Base-by-base conservation (phyloP, 2,888 invertebrate genomes). In the Ennomos fuscantarius region DNA sequence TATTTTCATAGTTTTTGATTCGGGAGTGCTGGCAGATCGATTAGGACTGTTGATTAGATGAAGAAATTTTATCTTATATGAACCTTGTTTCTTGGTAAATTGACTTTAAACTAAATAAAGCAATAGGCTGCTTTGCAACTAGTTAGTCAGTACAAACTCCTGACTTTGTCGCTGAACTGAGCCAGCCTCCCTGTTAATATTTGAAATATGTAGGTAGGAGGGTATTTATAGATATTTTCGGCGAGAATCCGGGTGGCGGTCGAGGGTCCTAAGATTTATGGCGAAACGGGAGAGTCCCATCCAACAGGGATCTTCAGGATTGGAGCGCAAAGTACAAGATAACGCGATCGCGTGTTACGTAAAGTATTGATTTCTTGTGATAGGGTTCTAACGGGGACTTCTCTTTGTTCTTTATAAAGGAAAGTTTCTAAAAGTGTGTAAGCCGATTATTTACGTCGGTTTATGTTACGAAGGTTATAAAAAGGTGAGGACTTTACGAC, bases 201-300 rank as follows among this genome's bases (percentile, higher is more conserved):
- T 88, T 89, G 88, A 88, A 86, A 89, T 89, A 89, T 87, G 86
- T 85, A 86, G 81, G 83, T 89, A 89, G 83, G 85, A 78, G 83
- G 83, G 87, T 89, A 89, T 90, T 90, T 91, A 90, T 90, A 89
- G 90, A 91, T 89, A 88, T 90, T 90, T 89, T 89, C 86, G 86
- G 86, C 84, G 87, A 84, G 88, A 85, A 87, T 83, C 86, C 89
- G 91, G 90, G 89, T 87, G 90, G 89, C 87, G 89, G 88, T 82
- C 88, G 90, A 90, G 90, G 91, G 91, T 89, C 84, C 84, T 82
- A 87, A 90, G 91, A 91, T 91, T 91, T 91, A 91, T 90, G 87
- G 89, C 87, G 74, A 82, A 88, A 85, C 85, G 89, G 89, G 90
- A 87, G 90, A 89, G 89, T 85, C 85, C 89, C 88, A 89, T 89